These are phyloP conservation scores for Pasiphila rectangulata DNA, from an alignment of 2,888 invertebrate species.

Conservation along the genomic window DNA sequence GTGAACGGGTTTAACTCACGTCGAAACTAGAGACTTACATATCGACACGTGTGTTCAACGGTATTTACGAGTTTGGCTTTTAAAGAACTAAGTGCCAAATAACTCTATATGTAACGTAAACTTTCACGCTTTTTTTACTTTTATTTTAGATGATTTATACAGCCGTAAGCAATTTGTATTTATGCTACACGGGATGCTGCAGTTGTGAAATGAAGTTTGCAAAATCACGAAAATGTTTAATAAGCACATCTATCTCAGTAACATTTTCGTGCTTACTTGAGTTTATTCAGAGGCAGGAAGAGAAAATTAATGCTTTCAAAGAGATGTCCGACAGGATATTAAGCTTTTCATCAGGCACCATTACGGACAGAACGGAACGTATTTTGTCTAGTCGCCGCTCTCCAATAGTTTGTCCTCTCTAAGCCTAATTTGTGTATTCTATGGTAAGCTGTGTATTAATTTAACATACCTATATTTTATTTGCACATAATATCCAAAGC, in stretches of 20 bases:
- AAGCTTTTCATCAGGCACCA: slow-evolving; percentile 61
- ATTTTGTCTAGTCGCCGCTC: slow-evolving; percentile 34
- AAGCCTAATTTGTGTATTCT: slow-evolving; percentile 39
- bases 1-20: slow-evolving; percentile 38
- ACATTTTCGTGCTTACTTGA: slow-evolving; percentile 42
- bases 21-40: slow-evolving; percentile 9
- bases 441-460: slow-evolving; percentile 34
- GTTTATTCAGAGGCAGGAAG: slow-evolving; percentile 54
- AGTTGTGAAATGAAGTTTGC: slow-evolving; percentile 26
- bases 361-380: slow-evolving; percentile 42
- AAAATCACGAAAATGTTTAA: slow-evolving; percentile 18
- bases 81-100: no score
- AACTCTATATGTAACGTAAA: no score
- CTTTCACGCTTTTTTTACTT: no score
- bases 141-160: no score
- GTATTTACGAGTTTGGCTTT: no score
- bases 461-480: slow-evolving; percentile 26
- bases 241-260: slow-evolving; percentile 19
- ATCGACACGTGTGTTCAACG: neutral
- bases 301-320: slow-evolving; percentile 66
- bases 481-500: slow-evolving; percentile 8
- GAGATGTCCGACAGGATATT: slow-evolving; percentile 56
- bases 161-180: no score
- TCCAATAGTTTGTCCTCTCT: slow-evolving; percentile 36
- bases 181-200: no score